phyloP scores from a whole-genome alignment of 2,888 invertebrate species.

The Prosapia bicincta region DNA sequence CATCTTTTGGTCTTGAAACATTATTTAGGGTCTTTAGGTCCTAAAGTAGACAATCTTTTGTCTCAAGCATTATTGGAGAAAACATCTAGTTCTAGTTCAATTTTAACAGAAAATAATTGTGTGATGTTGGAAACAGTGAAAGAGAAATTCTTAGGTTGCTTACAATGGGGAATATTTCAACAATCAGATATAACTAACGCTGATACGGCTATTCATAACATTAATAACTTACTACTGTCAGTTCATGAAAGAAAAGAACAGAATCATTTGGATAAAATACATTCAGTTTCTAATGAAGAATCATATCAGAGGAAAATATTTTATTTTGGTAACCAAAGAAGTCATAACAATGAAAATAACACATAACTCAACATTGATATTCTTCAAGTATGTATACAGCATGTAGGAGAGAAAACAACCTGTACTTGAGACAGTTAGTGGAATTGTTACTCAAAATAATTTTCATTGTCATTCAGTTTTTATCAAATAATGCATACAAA shows the following conservation, averaged over 20 bases:
- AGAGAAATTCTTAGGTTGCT: slow-evolving; percentile 77
- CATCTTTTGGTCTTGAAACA: slow-evolving; percentile 77
- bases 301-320: no score
- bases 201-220: not conserved
- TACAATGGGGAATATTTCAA: slow-evolving; percentile 52
- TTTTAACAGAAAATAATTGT: slow-evolving; percentile 66
- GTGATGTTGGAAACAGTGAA: slow-evolving; percentile 80
- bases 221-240: not conserved
- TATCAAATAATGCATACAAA: no score
- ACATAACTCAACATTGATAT: no score
- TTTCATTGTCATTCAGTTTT: no score
- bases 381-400: no score
- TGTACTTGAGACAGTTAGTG: no score
- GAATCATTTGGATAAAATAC: no score
- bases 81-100: slow-evolving; percentile 51
- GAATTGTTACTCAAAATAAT: no score
- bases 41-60: slow-evolving; percentile 70
- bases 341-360: no score
- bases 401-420: no score
- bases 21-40: slow-evolving; percentile 79
- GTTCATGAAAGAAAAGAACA: not conserved
- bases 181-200: not conserved
- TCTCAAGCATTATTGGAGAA: slow-evolving; percentile 77
- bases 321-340: no score
- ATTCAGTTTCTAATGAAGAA: no score